phyloP scores from a whole-genome alignment of 2,797 vertebrate genomes.

The Arnoldichthys spilopterus region DNA sequence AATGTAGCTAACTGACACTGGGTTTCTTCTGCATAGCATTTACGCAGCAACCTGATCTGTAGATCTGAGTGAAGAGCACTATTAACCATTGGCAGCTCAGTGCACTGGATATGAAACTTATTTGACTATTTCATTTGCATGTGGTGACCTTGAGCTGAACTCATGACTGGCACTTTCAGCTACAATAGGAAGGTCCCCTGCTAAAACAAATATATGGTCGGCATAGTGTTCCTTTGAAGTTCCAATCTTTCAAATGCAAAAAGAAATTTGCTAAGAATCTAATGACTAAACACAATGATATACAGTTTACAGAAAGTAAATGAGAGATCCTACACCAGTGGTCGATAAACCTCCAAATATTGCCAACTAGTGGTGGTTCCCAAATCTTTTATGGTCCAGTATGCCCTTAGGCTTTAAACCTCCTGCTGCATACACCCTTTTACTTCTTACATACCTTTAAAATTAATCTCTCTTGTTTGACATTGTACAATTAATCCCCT shows the following conservation, averaged over 20 bases:
- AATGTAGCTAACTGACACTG: constrained; percentile 4
- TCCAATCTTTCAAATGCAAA: neutral
- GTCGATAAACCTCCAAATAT: no score
- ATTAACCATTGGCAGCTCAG: constrained; percentile 4
- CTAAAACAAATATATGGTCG: neutral
- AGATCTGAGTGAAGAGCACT: neutral
- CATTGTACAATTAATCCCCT: no score
- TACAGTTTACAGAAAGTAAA: no score
- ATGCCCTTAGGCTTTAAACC: no score
- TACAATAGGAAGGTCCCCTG: neutral
- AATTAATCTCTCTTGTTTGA: no score
- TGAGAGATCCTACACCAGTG: no score
- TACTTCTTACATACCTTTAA: no score
- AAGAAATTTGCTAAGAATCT: neutral
- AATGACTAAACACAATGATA: neutral
- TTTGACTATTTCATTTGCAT: constrained; percentile 16
- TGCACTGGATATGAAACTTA: neutral
- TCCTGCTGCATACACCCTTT: no score
- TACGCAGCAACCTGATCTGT: neutral
- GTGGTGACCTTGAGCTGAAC: constrained; percentile 18
- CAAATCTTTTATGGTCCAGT: no score
- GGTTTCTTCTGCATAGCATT: neutral
- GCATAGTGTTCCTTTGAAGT: neutral
- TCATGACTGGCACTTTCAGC: neutral
- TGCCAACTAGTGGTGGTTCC: no score